These are phyloP conservation scores for Nannoperca obscura DNA, from an alignment of 2,797 vertebrate genomes.

Conservation along the genomic window DNA sequence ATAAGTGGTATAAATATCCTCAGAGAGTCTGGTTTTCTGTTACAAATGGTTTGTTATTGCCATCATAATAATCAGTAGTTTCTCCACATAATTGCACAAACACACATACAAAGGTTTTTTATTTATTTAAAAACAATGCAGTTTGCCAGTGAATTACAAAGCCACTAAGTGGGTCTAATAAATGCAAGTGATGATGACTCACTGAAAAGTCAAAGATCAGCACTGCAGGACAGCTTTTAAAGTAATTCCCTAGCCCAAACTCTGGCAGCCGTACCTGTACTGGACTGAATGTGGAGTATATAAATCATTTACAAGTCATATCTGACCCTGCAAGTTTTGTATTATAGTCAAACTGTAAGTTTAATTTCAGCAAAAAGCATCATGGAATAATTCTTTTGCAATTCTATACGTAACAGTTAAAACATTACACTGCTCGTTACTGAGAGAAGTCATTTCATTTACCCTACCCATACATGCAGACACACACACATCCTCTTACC, in stretches of 20 bases:
- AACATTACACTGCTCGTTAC: not conserved
- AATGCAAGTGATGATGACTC: slow-evolving; percentile 52
- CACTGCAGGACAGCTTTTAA: slow-evolving; percentile 53
- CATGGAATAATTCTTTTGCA: not conserved
- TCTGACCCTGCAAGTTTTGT: slow-evolving; percentile 22
- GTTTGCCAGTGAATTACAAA: slow-evolving; percentile 24
- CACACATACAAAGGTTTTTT: not conserved
- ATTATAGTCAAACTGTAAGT: not conserved
- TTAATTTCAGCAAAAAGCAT: slow-evolving; percentile 4
- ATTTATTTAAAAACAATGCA: slow-evolving; percentile 10
- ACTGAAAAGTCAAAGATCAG: slow-evolving; percentile 49
- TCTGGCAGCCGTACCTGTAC: slow-evolving; percentile 42
- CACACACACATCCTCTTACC: slow-evolving; percentile 83
- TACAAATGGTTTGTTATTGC: not conserved
- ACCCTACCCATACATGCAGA: not conserved
- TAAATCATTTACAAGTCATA: slow-evolving; percentile 41
- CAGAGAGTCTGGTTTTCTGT: not conserved
- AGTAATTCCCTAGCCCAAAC: slow-evolving; percentile 37
- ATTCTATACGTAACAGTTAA: not conserved
- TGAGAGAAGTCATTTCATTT: not conserved
- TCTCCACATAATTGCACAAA: slow-evolving; percentile 3
- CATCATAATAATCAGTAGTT: not conserved
- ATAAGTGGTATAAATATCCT: not conserved
- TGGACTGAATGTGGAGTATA: slow-evolving; percentile 21
- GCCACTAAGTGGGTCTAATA: slow-evolving; percentile 23